Base-by-base conservation (phyloP, 1,140 invertebrate species). In the Diorhabda elongata region DNA sequence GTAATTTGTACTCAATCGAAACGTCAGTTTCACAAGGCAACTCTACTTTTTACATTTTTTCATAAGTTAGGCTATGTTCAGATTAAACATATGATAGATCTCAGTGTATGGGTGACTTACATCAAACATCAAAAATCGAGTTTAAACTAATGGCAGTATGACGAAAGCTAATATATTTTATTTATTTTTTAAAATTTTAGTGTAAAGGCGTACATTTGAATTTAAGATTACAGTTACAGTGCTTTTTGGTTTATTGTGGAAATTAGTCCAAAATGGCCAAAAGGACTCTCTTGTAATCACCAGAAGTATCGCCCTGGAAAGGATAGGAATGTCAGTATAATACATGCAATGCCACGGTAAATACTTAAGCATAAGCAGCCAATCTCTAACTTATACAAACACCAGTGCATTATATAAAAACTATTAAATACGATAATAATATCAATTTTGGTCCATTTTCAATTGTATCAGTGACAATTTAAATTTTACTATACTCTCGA, bases 241-340 rank as follows among this genome's bases (percentile, higher is more conserved):
- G 75, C 73, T 68, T 68, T 69, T 68, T 60, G 58, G 61, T 71
- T 71, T 61, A n/a, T 26, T 57, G 61, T 58, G 67, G 74, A 71
- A 73, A 71, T 77, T 89, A 87, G 84, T 89, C 84, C 85, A 94
- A 86, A 77, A 96, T 83, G 74, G 91, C 89, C 78, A 95, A 85
- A 76, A 96, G 87, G 76, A 93, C 88, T 83, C 89, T 90, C 85
- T 92, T 95, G 87, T 95, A 96, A 86, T 96, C 92, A 71, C 94
- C 94, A 75, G 92, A 94, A 69, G 93, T 96, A 81, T 97, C 94
- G 74, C 89, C 91, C 90, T 95, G 87, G 70, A 91, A 81, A 74
- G 69, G 69, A 73, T 58, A 75, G 71, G 67, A 73, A 44, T 58
- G 68, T 73, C 69, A 73, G 68, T 72, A 64, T 63, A 59, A 26